Percentiles rank a stretch among this genome's conserved stretches.
These are phyloP conservation scores for Zele albiditarsus DNA, from an alignment of 2,888 invertebrate species.

Conservation along the genomic window DNA sequence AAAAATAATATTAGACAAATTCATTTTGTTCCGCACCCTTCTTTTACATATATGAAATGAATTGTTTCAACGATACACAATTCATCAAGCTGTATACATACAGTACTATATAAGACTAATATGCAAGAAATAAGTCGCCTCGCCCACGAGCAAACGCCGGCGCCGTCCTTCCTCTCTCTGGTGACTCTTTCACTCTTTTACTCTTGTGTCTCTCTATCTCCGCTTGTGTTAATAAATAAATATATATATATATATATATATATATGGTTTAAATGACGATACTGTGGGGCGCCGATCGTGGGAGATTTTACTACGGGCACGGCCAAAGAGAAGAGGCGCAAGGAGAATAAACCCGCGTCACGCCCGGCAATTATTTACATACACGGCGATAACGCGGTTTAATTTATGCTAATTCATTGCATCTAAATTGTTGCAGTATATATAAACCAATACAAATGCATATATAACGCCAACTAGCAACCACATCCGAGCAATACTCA, in stretches of 20 bases:
- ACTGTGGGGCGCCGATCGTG: slow-evolving; percentile 37
- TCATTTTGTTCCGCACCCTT: not conserved
- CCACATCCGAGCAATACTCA: not conserved
- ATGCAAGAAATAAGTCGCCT: slow-evolving; percentile 6
- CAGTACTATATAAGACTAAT: not conserved
- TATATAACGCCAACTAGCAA: slow-evolving; percentile 1
- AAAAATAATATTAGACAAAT: not conserved
- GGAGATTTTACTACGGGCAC: slow-evolving; percentile 36
- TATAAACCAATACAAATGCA: slow-evolving; percentile 11
- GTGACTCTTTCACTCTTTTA: not conserved
- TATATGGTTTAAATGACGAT: not conserved
- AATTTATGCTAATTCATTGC: slow-evolving; percentile 46
- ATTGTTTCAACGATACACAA: slow-evolving; percentile 23
- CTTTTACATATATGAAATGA: slow-evolving; percentile 4
- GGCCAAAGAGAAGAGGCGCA: slow-evolving; percentile 34
- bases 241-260: not conserved
- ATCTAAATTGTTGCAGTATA: slow-evolving; percentile 38
- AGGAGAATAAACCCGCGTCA: slow-evolving; percentile 43
- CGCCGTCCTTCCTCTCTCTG: slow-evolving; percentile 31
- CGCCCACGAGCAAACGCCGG: slow-evolving; percentile 39
- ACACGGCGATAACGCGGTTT: slow-evolving; percentile 34
- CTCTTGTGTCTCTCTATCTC: slow-evolving; percentile 4
- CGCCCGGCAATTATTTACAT: slow-evolving; percentile 44
- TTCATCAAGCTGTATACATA: slow-evolving; percentile 6
- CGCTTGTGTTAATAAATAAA: not conserved